Percentiles rank a stretch among this genome's conserved stretches.
Evolutionary conservation across 2,797 vertebrate species (phyloP).

Genomic region (Distichodus sexfasciatus): DNA sequence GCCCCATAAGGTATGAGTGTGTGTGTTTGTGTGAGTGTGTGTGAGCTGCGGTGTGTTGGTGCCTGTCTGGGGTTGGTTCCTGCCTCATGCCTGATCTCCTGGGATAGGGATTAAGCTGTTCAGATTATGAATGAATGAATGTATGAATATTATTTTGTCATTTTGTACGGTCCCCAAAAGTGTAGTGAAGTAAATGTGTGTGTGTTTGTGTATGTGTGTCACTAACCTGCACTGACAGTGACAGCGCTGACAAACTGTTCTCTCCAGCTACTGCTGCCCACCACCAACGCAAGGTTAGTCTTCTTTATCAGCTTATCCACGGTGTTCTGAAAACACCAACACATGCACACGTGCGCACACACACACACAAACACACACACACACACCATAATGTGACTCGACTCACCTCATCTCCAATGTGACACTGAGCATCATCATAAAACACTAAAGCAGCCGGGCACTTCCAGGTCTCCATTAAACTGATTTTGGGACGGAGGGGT

Average conservation of each 20-base stretch:
- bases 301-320: constrained; percentile 90
- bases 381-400: constrained; percentile 23
- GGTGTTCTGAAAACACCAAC: constrained; percentile 71
- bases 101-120: too few species aligned
- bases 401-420: constrained; percentile 7
- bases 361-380: constrained; percentile 27
- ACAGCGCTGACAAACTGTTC: constrained; percentile 88
- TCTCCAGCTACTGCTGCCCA: constrained; percentile 87
- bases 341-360: constrained; percentile 35
- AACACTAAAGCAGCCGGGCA: constrained; percentile 10
- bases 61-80: too few species aligned
- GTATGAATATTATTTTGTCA: too few species aligned
- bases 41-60: too few species aligned
- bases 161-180: too few species aligned
- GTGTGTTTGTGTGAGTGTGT: constrained; percentile 13
- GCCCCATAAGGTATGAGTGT: too few species aligned
- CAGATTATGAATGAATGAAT: too few species aligned
- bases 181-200: too few species aligned
- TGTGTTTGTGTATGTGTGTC: background rate
- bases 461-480: constrained; percentile 16
- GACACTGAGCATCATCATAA: constrained; percentile 20
- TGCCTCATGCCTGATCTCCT: too few species aligned
- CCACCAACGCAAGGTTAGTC: constrained; percentile 85
- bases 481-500: constrained; percentile 16
- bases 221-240: constrained; percentile 85